Base-by-base conservation (phyloP, 2,113 vertebrate genomes). In the Abramis brama region DNA sequence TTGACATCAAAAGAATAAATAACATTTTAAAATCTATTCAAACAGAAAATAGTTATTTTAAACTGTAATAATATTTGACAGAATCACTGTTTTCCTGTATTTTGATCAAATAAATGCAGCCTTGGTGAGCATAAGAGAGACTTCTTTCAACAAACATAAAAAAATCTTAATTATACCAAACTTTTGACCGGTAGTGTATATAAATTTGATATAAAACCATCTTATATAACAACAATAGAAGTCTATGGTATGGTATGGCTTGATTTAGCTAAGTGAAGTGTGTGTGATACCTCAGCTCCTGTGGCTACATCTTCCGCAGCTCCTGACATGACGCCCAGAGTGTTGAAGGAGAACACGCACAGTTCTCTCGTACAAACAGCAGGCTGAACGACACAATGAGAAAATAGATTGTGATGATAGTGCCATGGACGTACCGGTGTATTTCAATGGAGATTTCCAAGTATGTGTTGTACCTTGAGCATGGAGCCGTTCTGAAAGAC, bases 401-500 rank as follows among this genome's bases (percentile, higher is more conserved):
- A 80, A 82, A 33, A 60, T 9, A 79, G 3, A 39, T 15, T 17
- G 27, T 73, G 19, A 57, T 23, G 5, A 52, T 15, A 33, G 45
- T 52, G 12, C 4, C 33, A 7, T 39, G 30, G 19, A 71, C 70
- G 10, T 33, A 73, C 1, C 7, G 0, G 5, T n/a, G 39, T 17
- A 7, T 3, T 36, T 55, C 36, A 5, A 36, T n/a, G 19, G 21
- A 64, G 33, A 1, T 47, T 62, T 57, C 10, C 17, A 78, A 30
- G 6, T 33, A 4, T 23, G 12, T 66, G 50, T 52, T 36, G 52
- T 91, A 99, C 98, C 97, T 99, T 99, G 33, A 99, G 96, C 96
- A 98, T 96, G 52, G 96, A 97, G 74, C 97, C 96, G 0, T 98
- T 98, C 94, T 99, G 97, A 94, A 99, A 98, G 92, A 99, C 96